Evolutionary conservation across 2,113 vertebrate genomes (phyloP), one percentile per base, ranked within the genome.

Genomic region (Neoarius graeffei): DNA sequence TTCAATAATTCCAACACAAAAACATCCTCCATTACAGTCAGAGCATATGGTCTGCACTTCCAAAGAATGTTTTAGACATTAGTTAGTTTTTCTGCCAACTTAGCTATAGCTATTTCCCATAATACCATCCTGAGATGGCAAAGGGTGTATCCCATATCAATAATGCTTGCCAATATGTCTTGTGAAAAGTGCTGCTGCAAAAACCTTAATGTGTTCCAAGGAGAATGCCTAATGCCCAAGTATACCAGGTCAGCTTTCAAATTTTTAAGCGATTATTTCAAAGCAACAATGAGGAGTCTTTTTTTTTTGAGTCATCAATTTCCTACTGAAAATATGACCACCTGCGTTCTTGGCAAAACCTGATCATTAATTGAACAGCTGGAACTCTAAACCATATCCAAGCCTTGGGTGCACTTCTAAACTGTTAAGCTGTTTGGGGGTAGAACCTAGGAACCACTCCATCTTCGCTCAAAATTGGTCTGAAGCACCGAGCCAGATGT

Each of bases 291-390:
- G 5, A 69, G 67, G 27, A 56, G 19, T 23, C 42, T 42, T 42
- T 42, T 4, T 42, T 42, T 42, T 85, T 35, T 19, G 25, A 60
- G 35, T 81, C 50, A 57, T 35, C 17, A 23, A 57, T 15, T 35
- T 60, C 80, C 56, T 62, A 57, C 19, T 10, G 80, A 60, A 42
- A 60, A 42, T 60, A 11, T 60, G 80, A 59, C 27, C 19, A 81
- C 80, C 17, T 60, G 80, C 10, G 1, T 81, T 81, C 80, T 81
- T 42, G 17, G 80, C 80, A 60, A 81, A 35, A 60, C 19, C 57
- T 35, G 57, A 60, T 11, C 56, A 81, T 81, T 81, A 81, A 62
- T 77, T n/a, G 13, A 60, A 25, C 71, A 59, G 84, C 17, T 35
- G 64, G 27, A n/a, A 11, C 10, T 57, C 42, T 50, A 50, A 64